Percentiles rank a stretch among this genome's conserved stretches.
Evolutionary conservation across 2,797 vertebrate species (phyloP).

Genomic region (Xenops minutus): DNA sequence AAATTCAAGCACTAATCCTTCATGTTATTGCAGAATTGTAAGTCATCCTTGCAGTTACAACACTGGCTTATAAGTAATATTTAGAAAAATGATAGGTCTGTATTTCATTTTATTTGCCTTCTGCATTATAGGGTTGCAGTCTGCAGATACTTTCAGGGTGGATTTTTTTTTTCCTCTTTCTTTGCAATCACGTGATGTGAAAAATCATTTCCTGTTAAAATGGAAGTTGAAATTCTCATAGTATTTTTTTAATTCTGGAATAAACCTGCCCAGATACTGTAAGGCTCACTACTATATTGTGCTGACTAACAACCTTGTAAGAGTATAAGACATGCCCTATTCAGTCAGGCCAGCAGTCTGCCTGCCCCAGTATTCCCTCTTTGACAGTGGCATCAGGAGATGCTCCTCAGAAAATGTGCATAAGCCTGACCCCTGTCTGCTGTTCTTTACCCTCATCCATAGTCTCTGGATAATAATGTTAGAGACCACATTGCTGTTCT

Average conservation of each 20-base stretch:
- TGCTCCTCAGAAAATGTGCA: background rate
- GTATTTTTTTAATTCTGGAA: background rate
- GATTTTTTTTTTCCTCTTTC: background rate
- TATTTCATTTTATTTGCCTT: background rate
- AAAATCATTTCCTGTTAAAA: background rate
- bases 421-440: background rate
- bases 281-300: background rate
- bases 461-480: background rate
- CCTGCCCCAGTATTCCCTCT: background rate
- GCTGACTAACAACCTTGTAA: background rate
- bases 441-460: background rate
- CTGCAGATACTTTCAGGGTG: background rate
- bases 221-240: background rate
- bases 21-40: background rate
- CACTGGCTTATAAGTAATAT: background rate
- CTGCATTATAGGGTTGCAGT: background rate
- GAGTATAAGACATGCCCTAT: background rate
- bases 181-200: background rate
- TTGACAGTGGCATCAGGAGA: background rate
- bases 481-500: background rate
- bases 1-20: background rate
- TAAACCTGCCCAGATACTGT: background rate
- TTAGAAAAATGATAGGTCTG: background rate
- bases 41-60: background rate
- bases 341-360: background rate